Evolutionary conservation across 2,113 vertebrate species (phyloP), one percentile per base, ranked within the genome.

Genomic region (Dipodomys spectabilis): DNA sequence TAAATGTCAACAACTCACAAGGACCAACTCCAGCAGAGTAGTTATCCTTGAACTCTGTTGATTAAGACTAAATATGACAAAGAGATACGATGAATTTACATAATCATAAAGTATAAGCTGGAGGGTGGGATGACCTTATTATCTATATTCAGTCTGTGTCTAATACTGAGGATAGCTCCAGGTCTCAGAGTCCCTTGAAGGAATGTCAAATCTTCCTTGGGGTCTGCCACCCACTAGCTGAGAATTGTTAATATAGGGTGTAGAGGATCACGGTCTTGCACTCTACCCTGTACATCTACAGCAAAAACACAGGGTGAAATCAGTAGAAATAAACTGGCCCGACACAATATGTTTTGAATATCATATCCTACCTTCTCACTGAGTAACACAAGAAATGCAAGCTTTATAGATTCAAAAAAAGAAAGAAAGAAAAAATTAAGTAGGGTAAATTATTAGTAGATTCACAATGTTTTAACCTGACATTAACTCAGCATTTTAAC

Each of bases 401-500:
- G 35, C 13, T 32, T 65, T 88, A 57, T 5, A 27, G 7, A 64
- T 82, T 45, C 19, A 57, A 18, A 13, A 57, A 18, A 57, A 57
- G 53, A 18, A 57, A 18, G 15, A 39, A 45, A 30, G 62, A 83
- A 73, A 68, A 74, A 57, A 87, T 77, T 62, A 77, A 82, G 62
- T 22, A 32, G 20, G 74, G 62, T 39, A 74, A 92, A 88, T 81
- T 75, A 79, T 60, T 80, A 30, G 75, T n/a, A 77, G 72, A 60
- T 57, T 77, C 67, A 60, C 72, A 81, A 64, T 30, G 5, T 80
- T 45, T 49, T 91, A 86, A 92, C 94, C 91, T 91, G 72, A 93
- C 6, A 4, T 73, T 77, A 96, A 94, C 96, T 93, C 92, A 57
- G 80, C 71, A 35, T 94, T 73, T 72, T 89, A 79, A 92, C 64